A percentile compares a stretch with the other conserved stretches of the same genome.
Conservation (phyloP, 2,888 invertebrate species). For the Meteorus cinctellus region DNA sequence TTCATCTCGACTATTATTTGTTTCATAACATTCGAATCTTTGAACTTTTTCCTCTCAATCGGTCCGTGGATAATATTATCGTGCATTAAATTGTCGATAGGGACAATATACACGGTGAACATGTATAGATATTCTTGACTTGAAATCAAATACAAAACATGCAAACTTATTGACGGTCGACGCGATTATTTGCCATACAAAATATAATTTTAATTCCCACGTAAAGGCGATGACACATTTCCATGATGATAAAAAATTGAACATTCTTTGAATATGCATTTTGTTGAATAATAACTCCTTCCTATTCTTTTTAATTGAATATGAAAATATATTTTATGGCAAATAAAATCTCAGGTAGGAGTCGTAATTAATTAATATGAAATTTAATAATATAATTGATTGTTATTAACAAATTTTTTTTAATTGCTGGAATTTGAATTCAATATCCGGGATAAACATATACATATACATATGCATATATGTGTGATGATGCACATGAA, state of each 20-base stretch:
- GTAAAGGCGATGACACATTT: not conserved
- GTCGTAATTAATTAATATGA: constrained; percentile 12
- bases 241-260: not conserved
- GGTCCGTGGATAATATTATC: not conserved
- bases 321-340: constrained; percentile 12
- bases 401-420: constrained; percentile 11
- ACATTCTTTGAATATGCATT: not conserved
- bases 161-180: not conserved
- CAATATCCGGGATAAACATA: not conserved
- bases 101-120: not conserved
- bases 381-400: constrained; percentile 5
- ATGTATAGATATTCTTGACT: not conserved
- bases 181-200: constrained; percentile 1
- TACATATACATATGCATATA: constrained; percentile 26
- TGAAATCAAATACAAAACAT: not conserved
- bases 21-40: not conserved
- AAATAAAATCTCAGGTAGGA: constrained; percentile 9
- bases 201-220: not conserved
- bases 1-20: constrained; percentile 12
- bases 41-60: not conserved
- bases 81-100: not conserved
- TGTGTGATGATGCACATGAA: constrained; percentile 31
- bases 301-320: not conserved
- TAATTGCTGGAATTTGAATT: not conserved
- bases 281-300: not conserved